Evolutionary conservation across 2,888 invertebrate species (phyloP).

Genomic region (Eueremaeus valkanovi): DNA sequence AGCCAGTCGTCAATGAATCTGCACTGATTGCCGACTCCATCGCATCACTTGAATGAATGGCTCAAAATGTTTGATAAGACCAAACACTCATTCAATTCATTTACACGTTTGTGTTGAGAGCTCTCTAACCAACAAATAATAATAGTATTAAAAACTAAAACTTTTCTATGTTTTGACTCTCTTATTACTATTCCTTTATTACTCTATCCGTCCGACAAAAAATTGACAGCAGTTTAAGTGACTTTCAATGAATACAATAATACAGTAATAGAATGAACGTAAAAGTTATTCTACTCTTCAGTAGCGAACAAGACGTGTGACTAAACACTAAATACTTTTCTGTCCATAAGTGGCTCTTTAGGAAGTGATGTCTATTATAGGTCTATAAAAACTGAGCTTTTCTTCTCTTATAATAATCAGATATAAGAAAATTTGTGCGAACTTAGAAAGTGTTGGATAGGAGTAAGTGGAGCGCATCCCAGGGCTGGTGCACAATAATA

Average conservation of each 20-base stretch:
- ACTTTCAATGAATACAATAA: not conserved
- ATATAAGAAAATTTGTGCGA: conserved; percentile 15
- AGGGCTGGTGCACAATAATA: conserved; percentile 20
- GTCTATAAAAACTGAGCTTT: conserved; percentile 7
- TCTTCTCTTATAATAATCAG: conserved; percentile 17
- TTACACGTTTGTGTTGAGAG: conserved; percentile 30
- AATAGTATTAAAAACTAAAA: conserved; percentile 8
- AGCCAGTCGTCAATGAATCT: conserved; percentile 32
- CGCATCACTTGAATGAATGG: not conserved
- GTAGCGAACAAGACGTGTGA: no score
- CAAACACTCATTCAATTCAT: conserved; percentile 29
- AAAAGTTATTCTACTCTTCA: not conserved
- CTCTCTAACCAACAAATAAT: not conserved
- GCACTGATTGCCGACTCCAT: conserved; percentile 38
- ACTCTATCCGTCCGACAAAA: not conserved
- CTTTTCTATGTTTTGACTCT: conserved; percentile 23
- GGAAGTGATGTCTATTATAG: not conserved
- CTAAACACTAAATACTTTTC: conserved; percentile 20
- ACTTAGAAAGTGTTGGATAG: conserved; percentile 22
- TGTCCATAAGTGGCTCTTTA: conserved; percentile 18
- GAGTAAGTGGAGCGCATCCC: conserved; percentile 35
- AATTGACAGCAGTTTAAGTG: not conserved
- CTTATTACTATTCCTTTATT: not conserved
- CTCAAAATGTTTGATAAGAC: not conserved
- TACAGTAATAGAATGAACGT: not conserved